Evolutionary conservation across 2,797 vertebrate species (phyloP).

Genomic region (Eidolon dupreanum): DNA sequence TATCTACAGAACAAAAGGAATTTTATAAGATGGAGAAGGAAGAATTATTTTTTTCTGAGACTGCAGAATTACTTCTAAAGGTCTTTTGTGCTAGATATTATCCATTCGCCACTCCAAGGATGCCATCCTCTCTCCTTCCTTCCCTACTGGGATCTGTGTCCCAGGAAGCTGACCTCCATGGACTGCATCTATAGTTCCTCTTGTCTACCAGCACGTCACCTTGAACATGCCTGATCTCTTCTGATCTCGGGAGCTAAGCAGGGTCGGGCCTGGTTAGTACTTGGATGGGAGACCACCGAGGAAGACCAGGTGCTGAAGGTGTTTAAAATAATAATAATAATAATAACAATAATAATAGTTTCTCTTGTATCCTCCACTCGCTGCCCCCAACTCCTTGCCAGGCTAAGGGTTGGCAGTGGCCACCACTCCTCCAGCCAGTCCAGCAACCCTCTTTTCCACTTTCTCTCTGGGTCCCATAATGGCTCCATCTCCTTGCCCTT

Average conservation of each 20-base stretch:
- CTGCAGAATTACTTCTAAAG: not conserved
- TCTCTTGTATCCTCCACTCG: not conserved
- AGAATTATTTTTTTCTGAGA: not conserved
- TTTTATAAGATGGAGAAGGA: not conserved
- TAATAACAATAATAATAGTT: too few species aligned
- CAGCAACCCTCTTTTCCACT: not conserved
- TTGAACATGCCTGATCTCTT: too few species aligned
- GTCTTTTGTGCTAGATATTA: not conserved
- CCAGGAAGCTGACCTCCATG: not conserved
- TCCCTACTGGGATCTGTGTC: not conserved
- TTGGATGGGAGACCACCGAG: too few species aligned
- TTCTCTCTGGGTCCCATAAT: not conserved
- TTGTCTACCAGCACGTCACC: not conserved
- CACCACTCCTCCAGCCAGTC: not conserved
- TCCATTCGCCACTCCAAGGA: not conserved
- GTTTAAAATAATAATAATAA: too few species aligned
- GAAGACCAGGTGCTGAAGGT: too few species aligned
- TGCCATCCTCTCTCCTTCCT: not conserved
- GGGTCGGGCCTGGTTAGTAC: too few species aligned
- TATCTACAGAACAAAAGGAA: not conserved
- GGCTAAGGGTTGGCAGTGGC: not conserved
- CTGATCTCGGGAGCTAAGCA: too few species aligned
- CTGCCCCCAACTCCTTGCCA: too few species aligned
- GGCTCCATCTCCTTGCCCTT: not conserved
- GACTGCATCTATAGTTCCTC: not conserved